These are phyloP conservation scores for Bombus superbus DNA, from an alignment of 1,140 invertebrate genomes.

Conservation along the genomic window DNA sequence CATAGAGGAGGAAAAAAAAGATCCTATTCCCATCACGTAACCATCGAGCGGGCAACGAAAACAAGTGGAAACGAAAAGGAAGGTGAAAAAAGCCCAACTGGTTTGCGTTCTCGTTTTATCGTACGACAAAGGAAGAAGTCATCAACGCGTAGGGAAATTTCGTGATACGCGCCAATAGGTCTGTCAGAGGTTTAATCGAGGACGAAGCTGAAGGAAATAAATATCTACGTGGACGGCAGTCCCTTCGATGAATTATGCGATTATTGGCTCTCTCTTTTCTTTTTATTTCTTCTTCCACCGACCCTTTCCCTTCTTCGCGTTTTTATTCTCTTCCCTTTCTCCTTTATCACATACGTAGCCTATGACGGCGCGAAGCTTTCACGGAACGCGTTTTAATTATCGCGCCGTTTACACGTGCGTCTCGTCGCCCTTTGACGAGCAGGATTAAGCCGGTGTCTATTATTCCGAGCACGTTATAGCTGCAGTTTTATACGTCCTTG, in stretches of 20 bases:
- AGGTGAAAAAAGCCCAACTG: neutral
- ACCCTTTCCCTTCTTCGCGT: neutral
- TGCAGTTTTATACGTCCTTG: neutral
- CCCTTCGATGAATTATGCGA: constrained; percentile 15
- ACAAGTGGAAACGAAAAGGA: constrained; percentile 11
- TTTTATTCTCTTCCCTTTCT: neutral
- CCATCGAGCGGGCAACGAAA: neutral
- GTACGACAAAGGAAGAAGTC: neutral
- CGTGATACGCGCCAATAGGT: constrained; percentile 16
- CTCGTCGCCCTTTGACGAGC: neutral
- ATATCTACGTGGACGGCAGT: constrained; percentile 2
- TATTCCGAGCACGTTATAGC: neutral
- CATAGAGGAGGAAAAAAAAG: neutral
- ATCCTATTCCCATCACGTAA: neutral
- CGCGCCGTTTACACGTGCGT: neutral
- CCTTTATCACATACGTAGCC: neutral
- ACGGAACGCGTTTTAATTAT: neutral
- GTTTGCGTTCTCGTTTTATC: neutral
- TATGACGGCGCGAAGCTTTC: neutral
- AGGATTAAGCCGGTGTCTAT: neutral
- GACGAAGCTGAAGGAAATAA: constrained; percentile 2
- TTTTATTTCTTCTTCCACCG: neutral
- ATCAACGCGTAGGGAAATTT: constrained; percentile 11
- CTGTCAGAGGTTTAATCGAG: constrained; percentile 17
- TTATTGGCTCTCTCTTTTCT: neutral